phyloP scores from a whole-genome alignment of 2,888 invertebrate species.

The Blera fallax region DNA sequence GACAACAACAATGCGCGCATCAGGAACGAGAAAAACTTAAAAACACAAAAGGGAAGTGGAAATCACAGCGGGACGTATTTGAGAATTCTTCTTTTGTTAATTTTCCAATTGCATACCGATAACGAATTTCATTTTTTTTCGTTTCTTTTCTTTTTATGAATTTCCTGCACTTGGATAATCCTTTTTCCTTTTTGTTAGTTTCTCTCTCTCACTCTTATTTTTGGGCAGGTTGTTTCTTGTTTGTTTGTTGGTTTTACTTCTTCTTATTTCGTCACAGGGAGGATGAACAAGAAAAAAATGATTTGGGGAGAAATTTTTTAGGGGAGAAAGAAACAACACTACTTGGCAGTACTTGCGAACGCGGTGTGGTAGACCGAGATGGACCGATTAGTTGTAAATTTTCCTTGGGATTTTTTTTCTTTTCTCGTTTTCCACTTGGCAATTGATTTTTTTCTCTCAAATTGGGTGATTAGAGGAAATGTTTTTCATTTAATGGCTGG shows the following conservation, averaged over 20 bases:
- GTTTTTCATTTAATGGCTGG: conserved; percentile 12
- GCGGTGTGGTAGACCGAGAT: conserved; percentile 56
- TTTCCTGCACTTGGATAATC: conserved; percentile 58
- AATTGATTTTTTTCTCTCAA: conserved; percentile 63
- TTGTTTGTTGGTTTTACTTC: conserved; percentile 64
- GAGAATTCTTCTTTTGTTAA: conserved; percentile 46
- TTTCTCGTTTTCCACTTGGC: conserved; percentile 54
- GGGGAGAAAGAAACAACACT: conserved; percentile 59
- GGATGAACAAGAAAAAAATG: conserved; percentile 14
- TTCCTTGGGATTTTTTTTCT: conserved; percentile 49
- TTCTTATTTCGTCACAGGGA: conserved; percentile 45
- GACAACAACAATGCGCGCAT: conserved; percentile 33
- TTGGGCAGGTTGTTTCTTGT: conserved; percentile 69
- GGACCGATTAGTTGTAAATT: conserved; percentile 44
- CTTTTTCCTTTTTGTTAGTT: conserved; percentile 43
- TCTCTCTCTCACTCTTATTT: conserved; percentile 45
- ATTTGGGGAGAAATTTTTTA: conserved; percentile 56
- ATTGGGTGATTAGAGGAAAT: conserved; percentile 28
- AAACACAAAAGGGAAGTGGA: conserved; percentile 6
- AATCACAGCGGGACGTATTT: conserved; percentile 33
- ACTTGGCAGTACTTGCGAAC: conserved; percentile 29
- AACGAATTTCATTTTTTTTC: conserved; percentile 34
- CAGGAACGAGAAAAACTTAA: conserved; percentile 24
- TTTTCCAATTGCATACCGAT: conserved; percentile 61
- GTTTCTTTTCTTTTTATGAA: neutral